These are phyloP conservation scores for Drosophila lini DNA, from an alignment of 1,140 invertebrate species.

Conservation along the genomic window DNA sequence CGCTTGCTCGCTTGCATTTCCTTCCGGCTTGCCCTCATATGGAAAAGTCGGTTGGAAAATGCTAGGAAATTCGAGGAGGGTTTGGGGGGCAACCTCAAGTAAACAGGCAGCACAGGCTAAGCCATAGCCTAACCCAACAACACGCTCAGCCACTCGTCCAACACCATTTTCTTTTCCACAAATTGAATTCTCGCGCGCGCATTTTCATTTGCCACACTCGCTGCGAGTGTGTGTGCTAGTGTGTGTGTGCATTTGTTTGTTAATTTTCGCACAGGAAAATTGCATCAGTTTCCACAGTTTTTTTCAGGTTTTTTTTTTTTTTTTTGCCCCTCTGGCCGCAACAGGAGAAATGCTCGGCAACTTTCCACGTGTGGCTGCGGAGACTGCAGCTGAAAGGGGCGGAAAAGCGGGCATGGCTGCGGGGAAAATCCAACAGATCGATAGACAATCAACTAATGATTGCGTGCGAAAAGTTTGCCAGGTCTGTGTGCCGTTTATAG, in stretches of 20 bases:
- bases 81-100: slow-evolving; percentile 63
- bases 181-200: slow-evolving; percentile 76
- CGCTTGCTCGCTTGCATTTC: slow-evolving; percentile 78
- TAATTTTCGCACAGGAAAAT: slow-evolving; percentile 79
- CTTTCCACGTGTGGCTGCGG: slow-evolving; percentile 32
- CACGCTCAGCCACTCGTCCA: slow-evolving; percentile 24
- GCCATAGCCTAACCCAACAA: slow-evolving; percentile 32
- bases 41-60: slow-evolving; percentile 24
- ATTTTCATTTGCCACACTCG: slow-evolving; percentile 56
- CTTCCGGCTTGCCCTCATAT: slow-evolving; percentile 64
- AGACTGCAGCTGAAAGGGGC: slow-evolving; percentile 6
- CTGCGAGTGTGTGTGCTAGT: slow-evolving; percentile 26
- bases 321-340: slow-evolving; percentile 12
- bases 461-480: slow-evolving; percentile 46
- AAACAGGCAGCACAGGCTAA: slow-evolving; percentile 62
- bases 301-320: slow-evolving; percentile 12
- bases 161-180: slow-evolving; percentile 63
- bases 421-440: slow-evolving; percentile 38
- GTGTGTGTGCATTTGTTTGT: slow-evolving; percentile 60
- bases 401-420: neutral
- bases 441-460: slow-evolving; percentile 64
- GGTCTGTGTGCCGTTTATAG: slow-evolving; percentile 9
- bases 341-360: slow-evolving; percentile 45
- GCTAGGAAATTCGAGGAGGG: neutral
- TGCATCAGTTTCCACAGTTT: slow-evolving; percentile 66